Base-by-base conservation (phyloP, 2,797 vertebrate species). In the Nyctalus aviator region DNA sequence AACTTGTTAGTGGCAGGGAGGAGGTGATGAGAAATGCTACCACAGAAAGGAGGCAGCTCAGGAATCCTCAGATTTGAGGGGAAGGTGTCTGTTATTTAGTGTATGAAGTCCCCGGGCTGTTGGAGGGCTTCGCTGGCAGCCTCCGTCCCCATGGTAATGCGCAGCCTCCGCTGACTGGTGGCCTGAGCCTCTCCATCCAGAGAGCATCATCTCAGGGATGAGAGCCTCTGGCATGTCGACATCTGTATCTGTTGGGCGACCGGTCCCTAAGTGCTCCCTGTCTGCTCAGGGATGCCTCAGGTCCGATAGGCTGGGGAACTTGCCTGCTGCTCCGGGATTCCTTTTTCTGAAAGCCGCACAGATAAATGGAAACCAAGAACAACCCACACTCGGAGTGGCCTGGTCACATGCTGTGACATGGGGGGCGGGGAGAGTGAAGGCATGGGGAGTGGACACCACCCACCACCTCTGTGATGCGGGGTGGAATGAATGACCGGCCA, bases 161-260 rank as follows among this genome's bases (percentile, higher is more conserved):
- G 1, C 13, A 4, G 35, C 84, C 87, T 18, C 30, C 21, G 83
- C 91, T 84, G 82, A 79, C 32, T 20, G 84, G 8, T 0, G 0
- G 0, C 14, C 72, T 88, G 89, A 90, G 84, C 78, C 71, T 89
- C 82, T 94, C 87, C 59, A 30, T 93, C 91, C 90, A 57, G 14
- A 30, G 73, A 57, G 92, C 84, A 46, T 94, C 90, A 0, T 91
- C 93, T 93, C 90, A 93, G 35, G 95, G 79, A 95, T 96, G 95
- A 95, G 93, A 87, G 92, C 66, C 85, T 94, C 23, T 4, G 4
- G 96, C 93, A 91, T 95, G 88, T 92, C 5, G 5, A 96, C 93
- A 91, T 95, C 90, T 93, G 88, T 95, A 92, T 86, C 92, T 92
- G 93, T 93, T 4, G 1, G 82, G 69, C 0, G 55, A 93, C 94